Conservation (phyloP, 2,113 vertebrate species). For the Pardalotus punctatus region DNA sequence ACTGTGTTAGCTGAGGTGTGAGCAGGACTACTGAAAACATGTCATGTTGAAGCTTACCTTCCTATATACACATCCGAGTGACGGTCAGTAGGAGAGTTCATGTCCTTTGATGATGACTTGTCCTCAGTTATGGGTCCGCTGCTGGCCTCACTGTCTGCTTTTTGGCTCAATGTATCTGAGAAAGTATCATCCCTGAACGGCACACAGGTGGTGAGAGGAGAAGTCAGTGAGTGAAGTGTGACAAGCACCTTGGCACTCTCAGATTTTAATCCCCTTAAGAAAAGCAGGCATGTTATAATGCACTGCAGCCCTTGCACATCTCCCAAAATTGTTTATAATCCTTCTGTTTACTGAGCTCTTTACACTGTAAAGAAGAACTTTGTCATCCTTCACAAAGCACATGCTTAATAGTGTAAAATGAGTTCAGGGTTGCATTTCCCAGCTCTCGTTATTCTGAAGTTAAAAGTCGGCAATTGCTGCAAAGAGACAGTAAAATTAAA, state of each 20-base stretch:
- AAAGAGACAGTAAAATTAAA: neutral
- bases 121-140: slow-evolving; percentile 92
- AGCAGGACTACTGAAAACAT: neutral
- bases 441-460: neutral
- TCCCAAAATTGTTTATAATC: neutral
- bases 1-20: neutral
- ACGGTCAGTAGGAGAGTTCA: slow-evolving; percentile 87
- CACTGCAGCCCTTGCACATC: neutral
- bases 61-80: slow-evolving; percentile 84
- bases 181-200: slow-evolving; percentile 91
- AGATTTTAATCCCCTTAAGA: neutral
- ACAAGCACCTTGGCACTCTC: neutral
- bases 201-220: neutral
- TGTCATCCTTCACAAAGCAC: neutral
- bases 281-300: neutral
- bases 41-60: slow-evolving; percentile 73
- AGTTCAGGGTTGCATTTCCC: neutral
- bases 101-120: slow-evolving; percentile 90
- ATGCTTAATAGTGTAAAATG: neutral
- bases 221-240: neutral
- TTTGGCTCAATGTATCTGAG: slow-evolving; percentile 96
- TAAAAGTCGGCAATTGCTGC: neutral
- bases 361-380: neutral
- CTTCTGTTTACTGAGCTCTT: too few species aligned
- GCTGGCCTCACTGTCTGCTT: slow-evolving; percentile 96